Percentiles rank a stretch among this genome's conserved stretches.
These are phyloP conservation scores for Cotesia chilonis DNA, from an alignment of 1,140 invertebrate genomes.

Conservation along the genomic window DNA sequence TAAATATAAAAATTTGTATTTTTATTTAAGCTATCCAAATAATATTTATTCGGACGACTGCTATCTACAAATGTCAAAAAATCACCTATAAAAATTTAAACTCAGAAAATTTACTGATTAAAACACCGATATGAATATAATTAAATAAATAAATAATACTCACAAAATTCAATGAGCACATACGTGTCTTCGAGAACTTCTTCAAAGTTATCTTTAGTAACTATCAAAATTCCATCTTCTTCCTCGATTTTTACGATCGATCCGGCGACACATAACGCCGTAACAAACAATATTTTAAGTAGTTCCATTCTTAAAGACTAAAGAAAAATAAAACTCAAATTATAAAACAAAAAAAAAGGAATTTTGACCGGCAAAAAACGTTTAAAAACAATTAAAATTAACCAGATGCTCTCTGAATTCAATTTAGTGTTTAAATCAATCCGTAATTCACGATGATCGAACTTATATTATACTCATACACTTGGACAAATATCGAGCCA, in stretches of 20 bases:
- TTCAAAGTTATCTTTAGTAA: conserved; percentile 89
- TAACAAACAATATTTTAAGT: conserved; percentile 37
- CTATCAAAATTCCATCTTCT: conserved; percentile 90
- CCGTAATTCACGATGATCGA: conserved; percentile 3
- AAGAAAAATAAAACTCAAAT: neutral
- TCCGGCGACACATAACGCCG: conserved; percentile 41
- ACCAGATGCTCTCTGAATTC: too few species aligned
- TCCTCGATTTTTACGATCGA: conserved; percentile 67
- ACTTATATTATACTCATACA: neutral
- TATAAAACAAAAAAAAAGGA: neutral
- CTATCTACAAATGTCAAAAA: too few species aligned
- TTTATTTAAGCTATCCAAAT: too few species aligned
- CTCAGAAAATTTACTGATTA: too few species aligned
- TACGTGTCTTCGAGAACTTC: conserved; percentile 78
- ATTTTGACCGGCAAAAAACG: too few species aligned
- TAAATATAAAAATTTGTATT: too few species aligned
- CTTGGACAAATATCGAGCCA: neutral
- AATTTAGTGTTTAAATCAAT: neutral
- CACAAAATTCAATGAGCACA: conserved; percentile 96
- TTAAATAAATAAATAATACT: conserved; percentile 67
- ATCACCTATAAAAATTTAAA: too few species aligned
- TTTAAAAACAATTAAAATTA: too few species aligned
- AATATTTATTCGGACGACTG: too few species aligned
- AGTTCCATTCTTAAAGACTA: conserved; percentile 44
- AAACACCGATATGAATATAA: too few species aligned